phyloP scores from a whole-genome alignment of 1,140 invertebrate species.

The Teleogryllus occipitalis region DNA sequence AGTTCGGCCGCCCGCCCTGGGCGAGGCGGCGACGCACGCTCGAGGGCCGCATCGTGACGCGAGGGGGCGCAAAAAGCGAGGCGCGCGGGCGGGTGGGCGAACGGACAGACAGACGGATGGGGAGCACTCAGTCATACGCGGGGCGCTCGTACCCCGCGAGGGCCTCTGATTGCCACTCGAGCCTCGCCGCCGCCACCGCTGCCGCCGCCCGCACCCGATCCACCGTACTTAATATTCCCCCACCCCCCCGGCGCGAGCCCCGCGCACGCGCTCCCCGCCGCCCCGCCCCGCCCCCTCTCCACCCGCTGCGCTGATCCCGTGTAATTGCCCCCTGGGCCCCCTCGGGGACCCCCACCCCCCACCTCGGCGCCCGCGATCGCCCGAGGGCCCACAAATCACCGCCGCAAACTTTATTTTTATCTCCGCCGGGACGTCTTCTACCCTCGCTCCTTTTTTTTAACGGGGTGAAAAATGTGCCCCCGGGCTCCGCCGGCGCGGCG shows the following conservation, averaged over 20 bases:
- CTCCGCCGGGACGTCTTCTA: background rate
- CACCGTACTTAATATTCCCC: background rate
- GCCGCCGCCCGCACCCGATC: background rate
- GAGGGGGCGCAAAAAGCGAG: too few relatives aligned
- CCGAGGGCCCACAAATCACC: background rate
- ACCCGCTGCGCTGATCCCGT: background rate
- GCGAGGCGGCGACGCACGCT: too few relatives aligned
- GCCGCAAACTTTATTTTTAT: slow-evolving; percentile 5
- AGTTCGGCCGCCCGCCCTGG: too few relatives aligned
- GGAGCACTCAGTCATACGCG: background rate
- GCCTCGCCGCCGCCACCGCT: too few relatives aligned
- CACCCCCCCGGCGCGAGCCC: too few relatives aligned
- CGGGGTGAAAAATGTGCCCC: slow-evolving; percentile 2
- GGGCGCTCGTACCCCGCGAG: background rate
- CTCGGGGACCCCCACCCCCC: background rate
- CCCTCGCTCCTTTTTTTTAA: background rate
- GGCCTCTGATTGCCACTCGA: background rate
- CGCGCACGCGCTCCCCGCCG: background rate
- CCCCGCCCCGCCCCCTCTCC: background rate
- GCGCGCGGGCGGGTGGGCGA: background rate
- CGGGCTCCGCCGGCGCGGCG: background rate
- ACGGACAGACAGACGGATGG: background rate
- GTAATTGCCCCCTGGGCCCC: background rate
- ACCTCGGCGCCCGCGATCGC: background rate
- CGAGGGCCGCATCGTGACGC: too few relatives aligned